Conservation (phyloP, 2,888 invertebrate species). For the Dryobota labecula region DNA sequence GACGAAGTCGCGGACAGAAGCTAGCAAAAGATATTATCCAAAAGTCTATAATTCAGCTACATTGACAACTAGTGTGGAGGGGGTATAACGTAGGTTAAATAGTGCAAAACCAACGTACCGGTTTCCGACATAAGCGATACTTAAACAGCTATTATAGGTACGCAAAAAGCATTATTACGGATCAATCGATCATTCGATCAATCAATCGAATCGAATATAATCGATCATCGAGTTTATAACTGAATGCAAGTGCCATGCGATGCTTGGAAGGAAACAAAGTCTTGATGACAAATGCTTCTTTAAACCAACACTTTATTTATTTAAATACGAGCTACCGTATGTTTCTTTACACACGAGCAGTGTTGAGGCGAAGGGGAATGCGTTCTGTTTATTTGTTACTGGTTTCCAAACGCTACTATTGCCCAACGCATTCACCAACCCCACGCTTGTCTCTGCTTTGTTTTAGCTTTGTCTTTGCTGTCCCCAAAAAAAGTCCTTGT, state of each 20-base stretch:
- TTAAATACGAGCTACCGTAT: no score
- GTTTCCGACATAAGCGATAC: slow-evolving; percentile 36
- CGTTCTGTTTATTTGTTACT: no score
- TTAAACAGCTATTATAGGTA: slow-evolving; percentile 26
- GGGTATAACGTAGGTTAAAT: slow-evolving; percentile 20
- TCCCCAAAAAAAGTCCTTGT: no score
- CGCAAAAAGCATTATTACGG: slow-evolving; percentile 50
- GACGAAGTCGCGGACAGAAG: no score
- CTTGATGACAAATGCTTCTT: not conserved
- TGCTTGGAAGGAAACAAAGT: not conserved
- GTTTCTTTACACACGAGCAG: no score
- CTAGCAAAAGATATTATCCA: not conserved
- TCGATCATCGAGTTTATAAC: slow-evolving; percentile 23
- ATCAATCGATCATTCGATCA: slow-evolving; percentile 46
- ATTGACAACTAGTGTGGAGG: not conserved
- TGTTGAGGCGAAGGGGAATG: no score
- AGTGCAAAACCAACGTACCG: slow-evolving; percentile 49
- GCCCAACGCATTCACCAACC: no score
- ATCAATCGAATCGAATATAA: slow-evolving; percentile 49
- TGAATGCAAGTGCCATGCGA: slow-evolving; percentile 12
- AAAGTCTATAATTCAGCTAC: not conserved
- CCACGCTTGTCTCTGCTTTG: no score
- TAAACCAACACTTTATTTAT: no score
- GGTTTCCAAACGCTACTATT: no score
- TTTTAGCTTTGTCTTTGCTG: no score